Evolutionary conservation across 2,113 vertebrate genomes (phyloP).

Genomic region (Sphyrna mokarran): DNA sequence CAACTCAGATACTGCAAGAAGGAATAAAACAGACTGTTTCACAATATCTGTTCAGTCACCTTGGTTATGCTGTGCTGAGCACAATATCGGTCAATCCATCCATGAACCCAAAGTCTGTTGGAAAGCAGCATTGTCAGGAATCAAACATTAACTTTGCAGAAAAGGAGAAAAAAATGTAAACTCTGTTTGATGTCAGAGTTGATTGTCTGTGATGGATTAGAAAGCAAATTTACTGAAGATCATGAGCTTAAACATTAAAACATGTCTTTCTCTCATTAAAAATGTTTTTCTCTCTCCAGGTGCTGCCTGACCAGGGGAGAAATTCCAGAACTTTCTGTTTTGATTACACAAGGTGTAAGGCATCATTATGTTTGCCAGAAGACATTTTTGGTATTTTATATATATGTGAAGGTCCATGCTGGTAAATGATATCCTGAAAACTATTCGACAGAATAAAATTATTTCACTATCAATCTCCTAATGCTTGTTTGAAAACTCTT

Average conservation of each 20-base stretch:
- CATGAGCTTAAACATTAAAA: neutral
- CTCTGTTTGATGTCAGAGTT: neutral
- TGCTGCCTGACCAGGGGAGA: neutral
- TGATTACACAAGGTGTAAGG: neutral
- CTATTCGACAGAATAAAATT: neutral
- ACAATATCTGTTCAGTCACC: neutral
- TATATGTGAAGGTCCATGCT: neutral
- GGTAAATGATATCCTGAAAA: neutral
- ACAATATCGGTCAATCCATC: neutral
- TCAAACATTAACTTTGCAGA: neutral
- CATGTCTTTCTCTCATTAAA: no score
- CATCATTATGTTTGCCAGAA: neutral
- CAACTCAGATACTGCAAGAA: neutral
- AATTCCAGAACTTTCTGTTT: neutral
- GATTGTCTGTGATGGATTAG: neutral
- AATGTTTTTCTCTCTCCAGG: no score
- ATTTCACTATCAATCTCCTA: neutral
- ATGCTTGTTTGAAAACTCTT: neutral
- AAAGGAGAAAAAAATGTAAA: neutral
- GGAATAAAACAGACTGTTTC: neutral
- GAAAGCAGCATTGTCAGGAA: neutral
- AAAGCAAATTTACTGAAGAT: neutral
- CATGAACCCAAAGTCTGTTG: neutral
- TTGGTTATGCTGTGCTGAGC: neutral
- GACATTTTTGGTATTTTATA: neutral